A percentile compares a stretch with the other conserved stretches of the same genome.
These are phyloP conservation scores for Apodemus speciosus DNA, from an alignment of 2,113 vertebrate genomes.

Conservation along the genomic window DNA sequence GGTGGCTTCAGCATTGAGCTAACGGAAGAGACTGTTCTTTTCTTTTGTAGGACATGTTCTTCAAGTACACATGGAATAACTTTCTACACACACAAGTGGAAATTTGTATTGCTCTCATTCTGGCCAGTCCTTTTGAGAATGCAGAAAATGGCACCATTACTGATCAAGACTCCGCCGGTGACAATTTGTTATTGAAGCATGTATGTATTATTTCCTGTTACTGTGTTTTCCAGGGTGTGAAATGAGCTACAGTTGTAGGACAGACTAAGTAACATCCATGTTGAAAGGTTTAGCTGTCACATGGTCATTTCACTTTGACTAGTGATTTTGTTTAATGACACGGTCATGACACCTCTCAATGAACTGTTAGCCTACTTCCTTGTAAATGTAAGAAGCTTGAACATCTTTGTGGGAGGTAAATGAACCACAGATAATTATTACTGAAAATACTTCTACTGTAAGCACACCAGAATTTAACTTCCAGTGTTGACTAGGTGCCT, in stretches of 20 bases:
- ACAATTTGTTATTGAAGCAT: conserved; percentile 94
- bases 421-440: neutral
- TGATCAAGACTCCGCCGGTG: conserved; percentile 86
- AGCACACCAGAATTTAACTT: neutral
- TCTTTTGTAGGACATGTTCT: conserved; percentile 96
- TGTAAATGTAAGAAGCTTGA: neutral
- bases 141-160: conserved; percentile 88
- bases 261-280: neutral
- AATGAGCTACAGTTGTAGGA: neutral
- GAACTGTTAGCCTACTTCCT: neutral
- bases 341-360: neutral
- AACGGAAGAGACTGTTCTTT: neutral
- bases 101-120: conserved; percentile 96
- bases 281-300: neutral
- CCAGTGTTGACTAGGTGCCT: neutral
- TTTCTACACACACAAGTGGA: conserved; percentile 99
- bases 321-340: neutral
- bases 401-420: neutral
- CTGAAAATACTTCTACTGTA: neutral
- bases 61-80: conserved; percentile 99
- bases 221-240: neutral
- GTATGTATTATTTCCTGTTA: conserved; percentile 84
- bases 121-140: conserved; percentile 94
- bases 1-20: neutral
- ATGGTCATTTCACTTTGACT: neutral